Evolutionary conservation across 1,140 invertebrate genomes (phyloP), one percentile per base, ranked within the genome.

Genomic region (Dinoponera quadriceps): DNA sequence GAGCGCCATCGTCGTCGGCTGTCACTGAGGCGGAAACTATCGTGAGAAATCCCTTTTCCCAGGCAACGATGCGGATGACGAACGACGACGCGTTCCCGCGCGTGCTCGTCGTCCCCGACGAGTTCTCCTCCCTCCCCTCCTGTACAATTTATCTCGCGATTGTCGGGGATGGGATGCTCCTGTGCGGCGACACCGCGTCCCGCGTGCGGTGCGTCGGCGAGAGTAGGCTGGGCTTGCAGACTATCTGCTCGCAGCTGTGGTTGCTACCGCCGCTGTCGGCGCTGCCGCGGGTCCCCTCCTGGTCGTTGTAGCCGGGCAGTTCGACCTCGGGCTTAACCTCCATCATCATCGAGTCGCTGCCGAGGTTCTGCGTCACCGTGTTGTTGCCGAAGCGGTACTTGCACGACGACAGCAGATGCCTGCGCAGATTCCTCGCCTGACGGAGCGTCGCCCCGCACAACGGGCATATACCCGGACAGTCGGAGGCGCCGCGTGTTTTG

Each of bases 391-490:
- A 92, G 25, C 94, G 90, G 83, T 93, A 94, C 72, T 94, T 94
- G 85, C 94, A 94, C 13, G 94, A 94, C 0, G 94, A 94, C 65
- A 95, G 90, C 49, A 95, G 90, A 85, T 96, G 95, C 88, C 95
- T 93, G 33, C 95, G 93, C 65, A 96, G 89, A 87, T 96, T 96
- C 65, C 95, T 92, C 14, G 95, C 95, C 86, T 96, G 95, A 71
- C 95, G 93, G 68, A 96, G 94, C 68, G 95, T 95, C 62, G 95
- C 94, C 78, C 95, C 95, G 82, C 95, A 96, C 16, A 96, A 91
- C 54, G 95, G 95, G 93, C 95, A 96, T 75, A 95, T 94, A 29
- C 95, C 95, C 33, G 96, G 95, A 92, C 95, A 96, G 90, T 96
- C 95, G 20, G 95, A 96, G 72, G 96, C 95, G 48, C 95, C 95